Evolutionary conservation across 2,888 invertebrate genomes (phyloP).

Genomic region (Phanerotoma sp.): DNA sequence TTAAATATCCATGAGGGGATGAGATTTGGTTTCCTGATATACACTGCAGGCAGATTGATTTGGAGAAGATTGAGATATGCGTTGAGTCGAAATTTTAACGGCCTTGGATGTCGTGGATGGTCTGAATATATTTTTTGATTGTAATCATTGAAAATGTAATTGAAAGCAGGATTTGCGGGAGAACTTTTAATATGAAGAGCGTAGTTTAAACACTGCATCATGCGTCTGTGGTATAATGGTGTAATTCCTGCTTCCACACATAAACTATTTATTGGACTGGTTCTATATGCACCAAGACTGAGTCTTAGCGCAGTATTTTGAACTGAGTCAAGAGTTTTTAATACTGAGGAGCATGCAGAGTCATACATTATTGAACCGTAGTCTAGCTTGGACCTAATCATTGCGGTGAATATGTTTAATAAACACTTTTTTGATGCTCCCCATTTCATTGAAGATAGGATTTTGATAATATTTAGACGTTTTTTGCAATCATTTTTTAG

Average conservation of each 20-base stretch:
- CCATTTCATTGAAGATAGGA: constrained; percentile 16
- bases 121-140: no score
- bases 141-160: no score
- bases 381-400: constrained; percentile 30
- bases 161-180: not conserved
- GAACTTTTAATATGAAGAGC: not conserved
- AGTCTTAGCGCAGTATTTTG: constrained; percentile 26
- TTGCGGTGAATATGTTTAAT: constrained; percentile 13
- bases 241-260: constrained; percentile 23
- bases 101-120: no score
- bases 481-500: constrained; percentile 21
- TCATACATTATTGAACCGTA: constrained; percentile 34
- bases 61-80: no score
- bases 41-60: no score
- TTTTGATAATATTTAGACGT: constrained; percentile 20
- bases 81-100: no score
- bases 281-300: constrained; percentile 26
- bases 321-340: constrained; percentile 23
- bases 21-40: no score
- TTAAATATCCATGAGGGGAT: no score
- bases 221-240: constrained; percentile 16
- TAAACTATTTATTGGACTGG: constrained; percentile 27
- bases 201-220: constrained; percentile 4
- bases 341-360: constrained; percentile 18
- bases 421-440: constrained; percentile 17